These are phyloP conservation scores for Danaus plexippus DNA, from an alignment of 1,140 invertebrate species.

Conservation along the genomic window DNA sequence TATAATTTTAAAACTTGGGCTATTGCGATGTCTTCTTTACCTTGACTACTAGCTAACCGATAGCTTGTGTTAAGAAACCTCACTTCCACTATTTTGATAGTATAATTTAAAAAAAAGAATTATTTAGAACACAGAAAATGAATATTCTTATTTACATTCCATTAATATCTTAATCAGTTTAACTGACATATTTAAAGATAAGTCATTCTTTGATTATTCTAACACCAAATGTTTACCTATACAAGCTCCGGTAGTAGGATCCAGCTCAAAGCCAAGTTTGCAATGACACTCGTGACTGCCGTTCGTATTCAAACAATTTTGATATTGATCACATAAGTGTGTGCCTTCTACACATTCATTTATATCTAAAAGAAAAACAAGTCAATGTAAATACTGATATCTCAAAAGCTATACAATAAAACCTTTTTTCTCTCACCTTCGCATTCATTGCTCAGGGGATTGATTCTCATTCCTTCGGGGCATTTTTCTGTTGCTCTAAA, in stretches of 20 bases:
- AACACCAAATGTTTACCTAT: constrained; percentile 69
- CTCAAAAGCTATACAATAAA: constrained; percentile 2
- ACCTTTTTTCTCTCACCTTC: constrained; percentile 32
- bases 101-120: too few relatives aligned
- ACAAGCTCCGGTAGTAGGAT: constrained; percentile 78
- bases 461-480: constrained; percentile 45
- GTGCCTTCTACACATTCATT: constrained; percentile 81
- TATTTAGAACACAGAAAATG: too few relatives aligned
- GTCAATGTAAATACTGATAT: too few relatives aligned
- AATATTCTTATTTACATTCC: too few relatives aligned
- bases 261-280: constrained; percentile 79
- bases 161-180: too few relatives aligned
- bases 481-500: constrained; percentile 21
- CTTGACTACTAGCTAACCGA: too few relatives aligned
- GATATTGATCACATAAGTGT: constrained; percentile 77
- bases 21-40: too few relatives aligned
- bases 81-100: too few relatives aligned
- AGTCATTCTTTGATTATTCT: too few relatives aligned
- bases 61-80: constrained; percentile 17
- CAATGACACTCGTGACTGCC: constrained; percentile 87
- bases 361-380: constrained; percentile 72
- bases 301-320: constrained; percentile 82
- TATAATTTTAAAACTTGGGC: too few relatives aligned
- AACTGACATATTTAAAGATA: too few relatives aligned
- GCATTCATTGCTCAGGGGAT: constrained; percentile 27